Conservation (phyloP, 2,113 vertebrate species). For the Climacteris rufus region DNA sequence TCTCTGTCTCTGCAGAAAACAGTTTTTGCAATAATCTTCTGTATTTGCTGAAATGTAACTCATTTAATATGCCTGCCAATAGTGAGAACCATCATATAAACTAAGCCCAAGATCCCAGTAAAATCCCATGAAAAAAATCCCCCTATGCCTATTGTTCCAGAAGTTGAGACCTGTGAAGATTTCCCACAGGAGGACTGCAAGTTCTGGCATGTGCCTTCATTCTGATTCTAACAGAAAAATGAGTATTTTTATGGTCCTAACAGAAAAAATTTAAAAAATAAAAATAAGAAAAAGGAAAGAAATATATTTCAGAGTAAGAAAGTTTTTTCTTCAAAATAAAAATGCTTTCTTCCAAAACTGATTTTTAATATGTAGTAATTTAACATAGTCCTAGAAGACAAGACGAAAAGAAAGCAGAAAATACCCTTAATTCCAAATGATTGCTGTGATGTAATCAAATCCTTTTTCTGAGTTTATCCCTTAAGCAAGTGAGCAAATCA, state of each 20-base stretch:
- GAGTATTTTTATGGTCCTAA: neutral
- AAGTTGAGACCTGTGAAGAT: neutral
- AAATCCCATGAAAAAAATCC: neutral
- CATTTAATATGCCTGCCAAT: neutral
- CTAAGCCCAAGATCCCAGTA: neutral
- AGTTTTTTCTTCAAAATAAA: neutral
- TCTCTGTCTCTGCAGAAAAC: neutral
- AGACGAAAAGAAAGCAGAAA: neutral
- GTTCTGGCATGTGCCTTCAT: neutral
- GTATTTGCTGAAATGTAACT: neutral
- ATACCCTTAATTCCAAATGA: neutral
- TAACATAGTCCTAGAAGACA: neutral
- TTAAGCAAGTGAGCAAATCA: neutral
- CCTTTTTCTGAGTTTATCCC: neutral
- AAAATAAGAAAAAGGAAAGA: no score
- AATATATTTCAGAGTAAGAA: neutral
- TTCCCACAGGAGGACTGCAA: rapidly evolving
- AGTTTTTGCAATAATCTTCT: neutral
- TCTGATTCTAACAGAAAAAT: neutral
- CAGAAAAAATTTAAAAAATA: neutral
- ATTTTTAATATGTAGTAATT: neutral
- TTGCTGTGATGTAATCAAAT: neutral
- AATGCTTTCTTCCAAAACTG: neutral
- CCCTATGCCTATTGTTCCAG: neutral
- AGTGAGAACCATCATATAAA: neutral